These are phyloP conservation scores for Hiodon tergisus DNA, from an alignment of 2,113 vertebrate species.

Conservation along the genomic window DNA sequence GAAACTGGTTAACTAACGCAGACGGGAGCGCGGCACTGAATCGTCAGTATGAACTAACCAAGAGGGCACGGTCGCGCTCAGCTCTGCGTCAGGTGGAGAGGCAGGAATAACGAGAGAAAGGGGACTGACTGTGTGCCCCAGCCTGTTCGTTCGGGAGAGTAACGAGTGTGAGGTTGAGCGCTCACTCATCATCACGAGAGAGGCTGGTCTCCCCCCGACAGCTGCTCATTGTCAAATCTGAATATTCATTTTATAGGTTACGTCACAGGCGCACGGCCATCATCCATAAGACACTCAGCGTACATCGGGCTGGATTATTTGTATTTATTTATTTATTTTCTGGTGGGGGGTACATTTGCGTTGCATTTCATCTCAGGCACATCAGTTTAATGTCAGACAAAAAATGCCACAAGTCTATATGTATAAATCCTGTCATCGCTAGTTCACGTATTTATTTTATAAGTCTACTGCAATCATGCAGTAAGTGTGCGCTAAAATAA, in stretches of 20 bases:
- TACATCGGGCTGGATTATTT: background rate
- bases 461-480: too few relatives aligned
- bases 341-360: background rate
- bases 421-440: too few relatives aligned
- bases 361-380: too few relatives aligned
- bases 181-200: background rate
- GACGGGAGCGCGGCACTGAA: background rate
- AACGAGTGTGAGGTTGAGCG: background rate
- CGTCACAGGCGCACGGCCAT: background rate
- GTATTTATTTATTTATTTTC: background rate
- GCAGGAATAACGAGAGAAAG: conserved; percentile 1
- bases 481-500: too few relatives aligned
- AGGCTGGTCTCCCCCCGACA: background rate
- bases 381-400: too few relatives aligned
- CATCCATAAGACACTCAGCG: background rate
- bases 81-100: background rate
- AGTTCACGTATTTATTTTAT: too few relatives aligned
- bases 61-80: background rate
- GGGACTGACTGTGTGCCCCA: background rate
- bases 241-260: background rate
- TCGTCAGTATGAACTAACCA: background rate
- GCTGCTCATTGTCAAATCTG: conserved; percentile 10
- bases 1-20: background rate
- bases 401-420: too few relatives aligned
- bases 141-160: background rate